These are phyloP conservation scores for Cotesia vestalis DNA, from an alignment of 1,140 invertebrate species.

Conservation along the genomic window DNA sequence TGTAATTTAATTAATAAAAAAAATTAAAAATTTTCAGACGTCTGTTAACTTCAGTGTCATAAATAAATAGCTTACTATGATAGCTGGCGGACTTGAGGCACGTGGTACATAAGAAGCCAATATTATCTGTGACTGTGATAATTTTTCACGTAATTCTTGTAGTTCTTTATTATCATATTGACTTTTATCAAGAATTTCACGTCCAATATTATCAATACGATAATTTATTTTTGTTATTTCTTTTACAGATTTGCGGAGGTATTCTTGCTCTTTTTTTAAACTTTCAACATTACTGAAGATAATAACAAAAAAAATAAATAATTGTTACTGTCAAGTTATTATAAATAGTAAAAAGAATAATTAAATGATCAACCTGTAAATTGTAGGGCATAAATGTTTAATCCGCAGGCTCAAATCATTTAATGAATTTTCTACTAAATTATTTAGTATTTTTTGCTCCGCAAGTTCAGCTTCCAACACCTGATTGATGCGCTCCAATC, in stretches of 20 bases:
- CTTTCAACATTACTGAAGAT: slow-evolving; percentile 52
- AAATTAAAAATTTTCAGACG: too few species aligned
- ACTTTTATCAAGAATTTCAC: slow-evolving; percentile 46
- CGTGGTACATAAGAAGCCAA: neutral
- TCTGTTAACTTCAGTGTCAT: too few species aligned
- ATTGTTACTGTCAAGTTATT: slow-evolving; percentile 33
- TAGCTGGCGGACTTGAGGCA: neutral
- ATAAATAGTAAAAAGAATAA: slow-evolving; percentile 6
- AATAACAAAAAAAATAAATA: slow-evolving; percentile 37
- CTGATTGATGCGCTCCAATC: slow-evolving; percentile 46
- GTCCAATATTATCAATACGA: slow-evolving; percentile 42
- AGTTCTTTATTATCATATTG: slow-evolving; percentile 45
- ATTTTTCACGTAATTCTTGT: slow-evolving; percentile 40
- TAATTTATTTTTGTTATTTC: slow-evolving; percentile 43
- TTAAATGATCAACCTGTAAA: slow-evolving; percentile 29
- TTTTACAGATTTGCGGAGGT: slow-evolving; percentile 47
- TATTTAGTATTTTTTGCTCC: slow-evolving; percentile 35
- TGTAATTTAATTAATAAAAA: too few species aligned
- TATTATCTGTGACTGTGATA: slow-evolving; percentile 22
- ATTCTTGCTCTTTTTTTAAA: slow-evolving; percentile 53
- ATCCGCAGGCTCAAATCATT: slow-evolving; percentile 41
- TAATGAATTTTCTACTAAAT: slow-evolving; percentile 43
- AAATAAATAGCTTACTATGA: too few species aligned
- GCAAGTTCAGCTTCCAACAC: slow-evolving; percentile 41
- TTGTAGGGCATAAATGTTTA: slow-evolving; percentile 21